Conservation (phyloP, 2,888 invertebrate genomes). For the Enchytraeus crypticus region DNA sequence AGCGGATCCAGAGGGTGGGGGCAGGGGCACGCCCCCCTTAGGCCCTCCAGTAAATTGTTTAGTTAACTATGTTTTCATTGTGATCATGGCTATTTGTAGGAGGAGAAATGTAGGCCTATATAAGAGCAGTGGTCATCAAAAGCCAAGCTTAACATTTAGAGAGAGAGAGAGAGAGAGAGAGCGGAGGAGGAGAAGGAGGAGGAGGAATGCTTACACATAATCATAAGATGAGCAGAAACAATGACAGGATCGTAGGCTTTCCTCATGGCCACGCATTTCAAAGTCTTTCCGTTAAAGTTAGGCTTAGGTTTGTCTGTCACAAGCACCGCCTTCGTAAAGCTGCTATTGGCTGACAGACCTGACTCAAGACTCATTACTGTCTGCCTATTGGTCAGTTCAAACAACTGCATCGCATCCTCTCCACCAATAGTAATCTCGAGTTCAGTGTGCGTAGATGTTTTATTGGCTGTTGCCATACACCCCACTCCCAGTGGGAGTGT, state of each 20-base stretch:
- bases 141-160: no score
- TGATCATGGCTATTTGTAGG: no score
- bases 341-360: neutral
- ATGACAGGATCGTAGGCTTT: neutral
- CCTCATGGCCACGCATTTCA: slow-evolving; percentile 2
- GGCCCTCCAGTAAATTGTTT: no score
- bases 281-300: neutral
- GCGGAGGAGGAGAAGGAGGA: no score
- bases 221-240: neutral
- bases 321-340: neutral
- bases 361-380: neutral
- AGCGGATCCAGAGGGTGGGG: no score
- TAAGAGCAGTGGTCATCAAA: no score
- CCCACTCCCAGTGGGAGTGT: neutral
- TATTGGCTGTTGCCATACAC: neutral
- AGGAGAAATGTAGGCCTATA: no score
- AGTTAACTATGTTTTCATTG: no score
- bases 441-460: neutral
- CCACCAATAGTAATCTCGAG: neutral
- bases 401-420: neutral
- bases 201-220: slow-evolving; percentile 2
- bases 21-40: no score
- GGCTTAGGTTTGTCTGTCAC: neutral
- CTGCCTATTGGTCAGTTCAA: neutral
- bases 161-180: no score